phyloP scores from a whole-genome alignment of 2,797 vertebrate species.

The Chaetodon trifasciatus region DNA sequence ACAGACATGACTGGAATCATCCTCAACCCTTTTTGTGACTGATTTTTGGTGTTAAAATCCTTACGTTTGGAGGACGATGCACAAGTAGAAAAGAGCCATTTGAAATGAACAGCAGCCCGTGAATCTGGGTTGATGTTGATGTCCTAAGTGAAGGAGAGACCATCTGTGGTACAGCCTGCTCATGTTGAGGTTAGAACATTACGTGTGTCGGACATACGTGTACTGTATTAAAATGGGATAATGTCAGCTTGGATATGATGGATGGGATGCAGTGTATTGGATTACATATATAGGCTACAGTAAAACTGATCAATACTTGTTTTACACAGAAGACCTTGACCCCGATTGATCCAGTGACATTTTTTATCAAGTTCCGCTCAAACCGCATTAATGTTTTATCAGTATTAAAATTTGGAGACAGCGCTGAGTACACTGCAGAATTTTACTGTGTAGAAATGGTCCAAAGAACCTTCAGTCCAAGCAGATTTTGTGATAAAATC shows the following conservation, averaged over 20 bases:
- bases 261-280: constrained; percentile 29
- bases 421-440: not conserved
- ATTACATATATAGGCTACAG: constrained; percentile 46
- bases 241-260: constrained; percentile 31
- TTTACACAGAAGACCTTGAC: constrained; percentile 59
- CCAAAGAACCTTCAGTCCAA: not conserved
- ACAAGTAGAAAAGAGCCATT: constrained; percentile 5
- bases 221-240: constrained; percentile 39
- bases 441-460: not conserved
- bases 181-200: constrained; percentile 8
- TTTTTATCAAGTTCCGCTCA: constrained; percentile 30
- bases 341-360: constrained; percentile 54
- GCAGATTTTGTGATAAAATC: not conserved
- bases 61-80: not conserved
- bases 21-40: not conserved
- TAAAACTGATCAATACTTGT: constrained; percentile 60
- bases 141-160: constrained; percentile 4
- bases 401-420: constrained; percentile 8
- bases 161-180: not conserved
- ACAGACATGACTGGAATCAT: not conserved
- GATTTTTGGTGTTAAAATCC: not conserved
- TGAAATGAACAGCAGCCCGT: not conserved
- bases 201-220: constrained; percentile 6
- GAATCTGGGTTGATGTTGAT: constrained; percentile 5
- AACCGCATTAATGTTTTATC: constrained; percentile 36